Conservation (phyloP, 2,113 vertebrate species). For the Phalacrocorax aristotelis region DNA sequence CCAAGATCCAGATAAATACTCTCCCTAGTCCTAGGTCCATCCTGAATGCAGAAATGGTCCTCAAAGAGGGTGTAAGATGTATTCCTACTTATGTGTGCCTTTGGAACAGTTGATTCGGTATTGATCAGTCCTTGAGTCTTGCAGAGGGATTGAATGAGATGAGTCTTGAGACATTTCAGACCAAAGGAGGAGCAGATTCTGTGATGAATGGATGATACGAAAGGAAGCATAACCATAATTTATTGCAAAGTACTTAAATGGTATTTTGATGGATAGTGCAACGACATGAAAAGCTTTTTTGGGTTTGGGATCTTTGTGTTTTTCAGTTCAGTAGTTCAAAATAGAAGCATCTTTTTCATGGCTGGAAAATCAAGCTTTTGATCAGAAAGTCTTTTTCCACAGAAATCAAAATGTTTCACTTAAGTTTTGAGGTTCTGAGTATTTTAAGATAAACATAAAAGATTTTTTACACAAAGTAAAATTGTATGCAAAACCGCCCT, state of each 20-base stretch:
- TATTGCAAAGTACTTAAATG: neutral
- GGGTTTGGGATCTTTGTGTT: neutral
- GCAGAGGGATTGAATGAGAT: neutral
- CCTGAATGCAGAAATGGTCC: neutral
- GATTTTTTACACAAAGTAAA: neutral
- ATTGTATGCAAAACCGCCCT: neutral
- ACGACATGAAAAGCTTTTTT: constrained; percentile 23
- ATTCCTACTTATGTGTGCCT: rapidly evolving
- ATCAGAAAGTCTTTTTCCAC: neutral
- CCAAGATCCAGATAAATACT: neutral
- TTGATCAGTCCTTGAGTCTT: neutral
- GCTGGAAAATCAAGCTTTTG: neutral
- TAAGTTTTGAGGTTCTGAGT: neutral
- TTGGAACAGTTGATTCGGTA: neutral
- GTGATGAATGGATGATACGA: neutral
- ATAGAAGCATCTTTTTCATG: neutral
- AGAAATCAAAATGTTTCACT: neutral
- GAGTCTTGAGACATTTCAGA: neutral
- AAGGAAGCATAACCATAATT: constrained; percentile 27
- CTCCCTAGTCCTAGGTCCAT: neutral
- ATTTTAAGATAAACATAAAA: neutral
- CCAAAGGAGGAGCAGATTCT: neutral
- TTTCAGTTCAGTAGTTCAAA: constrained; percentile 18
- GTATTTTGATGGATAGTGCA: constrained; percentile 36
- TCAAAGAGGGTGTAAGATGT: neutral